Percentiles rank a stretch among this genome's conserved stretches.
Evolutionary conservation across 2,888 invertebrate species (phyloP).

Genomic region (Therioaphis trifolii): DNA sequence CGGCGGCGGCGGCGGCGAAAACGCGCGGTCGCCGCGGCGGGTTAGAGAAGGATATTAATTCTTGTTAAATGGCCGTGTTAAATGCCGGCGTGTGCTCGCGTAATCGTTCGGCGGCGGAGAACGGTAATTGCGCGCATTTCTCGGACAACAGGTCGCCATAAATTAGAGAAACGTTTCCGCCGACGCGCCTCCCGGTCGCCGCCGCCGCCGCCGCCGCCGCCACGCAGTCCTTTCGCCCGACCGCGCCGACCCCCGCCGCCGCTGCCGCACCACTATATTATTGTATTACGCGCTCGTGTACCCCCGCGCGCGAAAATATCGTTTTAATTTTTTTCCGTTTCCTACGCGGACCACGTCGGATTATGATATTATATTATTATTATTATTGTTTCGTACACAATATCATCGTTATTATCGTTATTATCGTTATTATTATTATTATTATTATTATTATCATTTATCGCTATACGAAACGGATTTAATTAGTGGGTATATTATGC

Average conservation of each 20-base stretch:
- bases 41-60: conserved; percentile 60
- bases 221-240: background rate
- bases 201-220: background rate
- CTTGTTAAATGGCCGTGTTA: conserved; percentile 63
- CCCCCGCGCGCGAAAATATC: background rate
- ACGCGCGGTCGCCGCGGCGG: conserved; percentile 4
- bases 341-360: too few species aligned
- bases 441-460: too few species aligned
- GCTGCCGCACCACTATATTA: too few species aligned
- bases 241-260: too few species aligned
- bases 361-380: too few species aligned
- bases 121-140: conserved; percentile 61
- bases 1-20: background rate
- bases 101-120: conserved; percentile 56
- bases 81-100: conserved; percentile 60
- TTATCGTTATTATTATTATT: too few species aligned
- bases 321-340: too few species aligned
- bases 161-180: conserved; percentile 59
- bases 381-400: too few species aligned
- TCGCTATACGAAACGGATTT: too few species aligned
- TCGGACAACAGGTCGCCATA: conserved; percentile 63
- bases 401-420: too few species aligned
- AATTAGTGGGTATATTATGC: too few species aligned
- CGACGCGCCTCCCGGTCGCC: conserved; percentile 18
- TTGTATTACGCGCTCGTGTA: too few species aligned